Conservation (phyloP, 2,113 vertebrate species). For the Mustela lutreola region DNA sequence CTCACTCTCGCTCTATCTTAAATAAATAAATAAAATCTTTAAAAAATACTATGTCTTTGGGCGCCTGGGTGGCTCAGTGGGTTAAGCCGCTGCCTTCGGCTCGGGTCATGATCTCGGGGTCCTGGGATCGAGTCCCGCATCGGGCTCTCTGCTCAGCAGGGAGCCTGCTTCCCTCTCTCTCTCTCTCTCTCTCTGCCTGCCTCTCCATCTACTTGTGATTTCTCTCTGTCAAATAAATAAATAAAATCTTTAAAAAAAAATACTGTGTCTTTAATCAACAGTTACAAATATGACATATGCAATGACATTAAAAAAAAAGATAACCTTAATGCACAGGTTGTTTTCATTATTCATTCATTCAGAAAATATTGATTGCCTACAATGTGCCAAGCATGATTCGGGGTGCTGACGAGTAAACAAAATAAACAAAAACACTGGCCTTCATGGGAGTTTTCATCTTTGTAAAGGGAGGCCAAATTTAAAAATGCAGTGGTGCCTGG, state of each 20-base stretch:
- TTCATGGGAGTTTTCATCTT: not conserved
- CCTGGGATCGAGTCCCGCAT: too few relatives aligned
- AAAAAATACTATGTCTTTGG: not conserved
- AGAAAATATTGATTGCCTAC: not conserved
- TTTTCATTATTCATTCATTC: slow-evolving; percentile 18
- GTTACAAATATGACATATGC: not conserved
- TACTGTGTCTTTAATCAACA: not conserved
- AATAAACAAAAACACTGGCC: not conserved
- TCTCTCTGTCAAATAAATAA: too few relatives aligned
- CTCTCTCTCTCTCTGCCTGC: too few relatives aligned
- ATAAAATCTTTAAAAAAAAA: not conserved
- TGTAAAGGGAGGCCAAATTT: not conserved
- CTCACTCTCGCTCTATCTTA: not conserved
- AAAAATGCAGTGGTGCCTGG: not conserved
- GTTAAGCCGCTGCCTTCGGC: too few relatives aligned
- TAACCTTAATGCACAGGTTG: slow-evolving; percentile 19
- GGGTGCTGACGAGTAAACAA: not conserved
- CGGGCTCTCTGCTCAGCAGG: too few relatives aligned
- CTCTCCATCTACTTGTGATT: too few relatives aligned
- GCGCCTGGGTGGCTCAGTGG: too few relatives aligned
- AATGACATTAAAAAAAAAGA: slow-evolving; percentile 5
- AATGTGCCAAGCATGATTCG: slow-evolving; percentile 12
- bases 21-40: not conserved
- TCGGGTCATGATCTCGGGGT: too few relatives aligned
- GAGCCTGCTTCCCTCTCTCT: too few relatives aligned